Percentiles rank a stretch among this genome's conserved stretches.
Evolutionary conservation across 2,797 vertebrate genomes (phyloP).

Genomic region (Leptoclinus maculatus): DNA sequence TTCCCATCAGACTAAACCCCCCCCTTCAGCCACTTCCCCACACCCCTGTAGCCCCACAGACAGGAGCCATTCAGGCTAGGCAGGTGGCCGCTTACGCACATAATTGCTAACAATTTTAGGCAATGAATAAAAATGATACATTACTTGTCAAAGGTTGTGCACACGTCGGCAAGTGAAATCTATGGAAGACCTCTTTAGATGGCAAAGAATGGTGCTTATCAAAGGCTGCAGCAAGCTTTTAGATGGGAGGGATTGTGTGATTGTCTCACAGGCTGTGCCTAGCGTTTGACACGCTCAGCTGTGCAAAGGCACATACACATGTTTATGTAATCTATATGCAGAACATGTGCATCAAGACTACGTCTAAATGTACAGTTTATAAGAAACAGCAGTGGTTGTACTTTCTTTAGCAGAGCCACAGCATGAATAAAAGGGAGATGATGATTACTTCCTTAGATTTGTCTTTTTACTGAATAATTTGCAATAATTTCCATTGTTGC

Average conservation of each 20-base stretch:
- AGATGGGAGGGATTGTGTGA: slow-evolving; percentile 76
- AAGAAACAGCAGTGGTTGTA: slow-evolving; percentile 18
- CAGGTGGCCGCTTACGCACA: slow-evolving; percentile 99
- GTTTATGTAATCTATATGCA: slow-evolving; percentile 58
- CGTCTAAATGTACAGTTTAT: slow-evolving; percentile 34
- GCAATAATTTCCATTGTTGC: slow-evolving; percentile 24
- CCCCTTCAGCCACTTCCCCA: slow-evolving; percentile 82
- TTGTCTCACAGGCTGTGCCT: slow-evolving; percentile 80
- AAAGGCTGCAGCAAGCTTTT: slow-evolving; percentile 91
- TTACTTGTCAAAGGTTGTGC: slow-evolving; percentile 99
- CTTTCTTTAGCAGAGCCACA: slow-evolving; percentile 12
- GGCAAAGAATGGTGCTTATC: slow-evolving; percentile 98
- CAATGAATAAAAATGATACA: slow-evolving; percentile 99
- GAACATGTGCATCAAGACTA: slow-evolving; percentile 6
- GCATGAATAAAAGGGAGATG: slow-evolving; percentile 34
- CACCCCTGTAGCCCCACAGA: slow-evolving; percentile 89
- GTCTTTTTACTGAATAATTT: slow-evolving; percentile 37
- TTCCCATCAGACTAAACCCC: slow-evolving; percentile 85
- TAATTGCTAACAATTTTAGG: slow-evolving; percentile 99
- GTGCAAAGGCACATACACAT: slow-evolving; percentile 56
- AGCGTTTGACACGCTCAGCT: slow-evolving; percentile 78
- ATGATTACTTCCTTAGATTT: slow-evolving; percentile 43
- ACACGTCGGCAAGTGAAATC: slow-evolving; percentile 98
- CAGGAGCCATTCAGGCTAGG: slow-evolving; percentile 99
- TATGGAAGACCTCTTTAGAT: slow-evolving; percentile 99